Conservation (phyloP, 2,888 invertebrate species). For the Clunio marinus region DNA sequence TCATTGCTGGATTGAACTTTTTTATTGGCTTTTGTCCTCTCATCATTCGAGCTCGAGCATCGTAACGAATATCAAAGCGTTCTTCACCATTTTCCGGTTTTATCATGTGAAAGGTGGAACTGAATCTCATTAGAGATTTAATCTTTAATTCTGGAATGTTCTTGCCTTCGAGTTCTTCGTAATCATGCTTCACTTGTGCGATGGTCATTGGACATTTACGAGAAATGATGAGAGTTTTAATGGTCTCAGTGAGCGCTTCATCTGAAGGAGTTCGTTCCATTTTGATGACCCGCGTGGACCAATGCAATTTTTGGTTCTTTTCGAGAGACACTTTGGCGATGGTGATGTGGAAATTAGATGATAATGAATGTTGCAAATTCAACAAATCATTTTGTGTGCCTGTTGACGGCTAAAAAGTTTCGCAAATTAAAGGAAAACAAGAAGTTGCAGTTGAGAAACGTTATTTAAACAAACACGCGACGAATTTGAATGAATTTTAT, state of each 20-base stretch:
- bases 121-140: constrained; percentile 23
- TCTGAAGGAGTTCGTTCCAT: constrained; percentile 26
- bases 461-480: background rate
- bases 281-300: constrained; percentile 22
- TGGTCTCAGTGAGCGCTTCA: constrained; percentile 20
- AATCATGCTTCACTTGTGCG: constrained; percentile 20
- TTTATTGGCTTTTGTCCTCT: constrained; percentile 4
- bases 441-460: constrained; percentile 3
- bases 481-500: constrained; percentile 7
- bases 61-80: constrained; percentile 22
- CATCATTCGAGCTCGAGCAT: constrained; percentile 5
- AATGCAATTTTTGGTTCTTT: background rate
- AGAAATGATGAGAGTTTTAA: constrained; percentile 28
- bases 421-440: background rate
- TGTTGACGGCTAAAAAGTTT: background rate
- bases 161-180: constrained; percentile 29
- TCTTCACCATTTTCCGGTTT: constrained; percentile 18
- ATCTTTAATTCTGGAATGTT: constrained; percentile 31
- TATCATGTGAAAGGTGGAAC: constrained; percentile 13
- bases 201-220: constrained; percentile 25
- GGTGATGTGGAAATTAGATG: no score
- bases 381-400: constrained; percentile 4
- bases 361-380: background rate
- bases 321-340: constrained; percentile 19
- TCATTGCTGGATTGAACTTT: background rate